Evolutionary conservation across 2,888 invertebrate species (phyloP), one percentile per base, ranked within the genome.

Genomic region (Eucera pruinosa): DNA sequence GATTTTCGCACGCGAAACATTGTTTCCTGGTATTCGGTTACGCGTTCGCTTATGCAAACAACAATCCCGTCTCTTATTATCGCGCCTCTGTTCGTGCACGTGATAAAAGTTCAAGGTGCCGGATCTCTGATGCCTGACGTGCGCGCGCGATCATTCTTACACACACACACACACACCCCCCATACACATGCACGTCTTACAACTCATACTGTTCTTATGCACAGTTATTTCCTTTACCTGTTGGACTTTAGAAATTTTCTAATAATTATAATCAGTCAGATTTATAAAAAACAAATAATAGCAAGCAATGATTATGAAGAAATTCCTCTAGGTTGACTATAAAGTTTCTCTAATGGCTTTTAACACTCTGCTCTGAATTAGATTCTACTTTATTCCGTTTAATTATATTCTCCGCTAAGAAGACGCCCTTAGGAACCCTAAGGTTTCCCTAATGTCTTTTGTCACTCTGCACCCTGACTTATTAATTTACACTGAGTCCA

Each of bases 61-160:
- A 75, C 75, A 50, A 75, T 67, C 71, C 75, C 45, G 43, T 50
- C 57, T 65, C 57, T 78, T 73, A 69, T 78, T 78, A 78, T 78
- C 77, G 70, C 70, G 55, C 30, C 64, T 48, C 36, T 39, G 33
- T 62, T 55, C 77, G 58, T 54, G 80, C 80, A 71, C 80, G 81
- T 72, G 75, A 81, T 81, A 81, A 78, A 75, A 81, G 82, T 82
- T 82, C 82, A 82, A 82, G 82, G 82, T 75, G 73, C 68, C 62
- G 65, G 71, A 68, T 75, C 81, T 74, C 71, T 18, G 50, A 48
- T 41, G 47, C 13, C 36, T 41, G 47, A 41, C 50, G 47, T 47
- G 39, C 58, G 36, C 47, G 25, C 36, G 18, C 30, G 61, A 41
- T 25, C 30, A n/a, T 11, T 15, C 33, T 33, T 7, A 7, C 33